phyloP scores from a whole-genome alignment of 2,888 invertebrate species.

The Chironomus tentans region DNA sequence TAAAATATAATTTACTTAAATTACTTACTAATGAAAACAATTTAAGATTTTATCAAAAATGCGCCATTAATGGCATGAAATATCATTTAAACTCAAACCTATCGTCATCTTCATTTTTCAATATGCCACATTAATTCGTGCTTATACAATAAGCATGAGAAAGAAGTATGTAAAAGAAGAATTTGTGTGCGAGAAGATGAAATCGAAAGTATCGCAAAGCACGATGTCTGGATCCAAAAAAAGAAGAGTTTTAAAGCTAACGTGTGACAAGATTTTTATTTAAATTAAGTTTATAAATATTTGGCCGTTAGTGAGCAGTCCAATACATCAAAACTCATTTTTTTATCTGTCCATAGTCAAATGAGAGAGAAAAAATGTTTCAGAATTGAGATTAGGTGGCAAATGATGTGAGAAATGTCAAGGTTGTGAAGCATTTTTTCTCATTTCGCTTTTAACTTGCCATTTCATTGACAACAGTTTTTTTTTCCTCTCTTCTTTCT shows the following conservation, averaged over 20 bases:
- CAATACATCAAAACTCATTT: not conserved
- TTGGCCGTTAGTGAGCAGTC: not conserved
- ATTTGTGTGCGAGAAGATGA: not conserved
- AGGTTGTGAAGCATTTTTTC: constrained; percentile 14
- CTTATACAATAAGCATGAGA: too few species aligned
- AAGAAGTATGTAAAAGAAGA: too few species aligned
- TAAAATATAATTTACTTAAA: too few species aligned
- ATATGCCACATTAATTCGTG: too few species aligned
- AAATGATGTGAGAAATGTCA: constrained; percentile 21
- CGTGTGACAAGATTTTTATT: not conserved
- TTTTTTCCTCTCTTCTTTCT: not conserved
- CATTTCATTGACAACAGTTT: not conserved
- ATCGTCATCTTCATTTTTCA: too few species aligned
- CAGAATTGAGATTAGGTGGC: constrained; percentile 8
- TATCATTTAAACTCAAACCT: too few species aligned
- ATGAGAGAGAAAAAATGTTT: not conserved
- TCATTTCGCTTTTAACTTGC: not conserved
- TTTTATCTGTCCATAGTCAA: not conserved
- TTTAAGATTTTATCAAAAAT: too few species aligned
- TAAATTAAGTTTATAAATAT: not conserved
- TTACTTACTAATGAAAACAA: too few species aligned
- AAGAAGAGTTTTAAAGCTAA: not conserved
- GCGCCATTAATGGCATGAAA: too few species aligned
- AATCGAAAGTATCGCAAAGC: not conserved
- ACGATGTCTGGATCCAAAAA: not conserved